Percentiles rank a stretch among this genome's conserved stretches.
These are phyloP conservation scores for Bambusicola thoracicus DNA, from an alignment of 2,113 vertebrate genomes.

Conservation along the genomic window DNA sequence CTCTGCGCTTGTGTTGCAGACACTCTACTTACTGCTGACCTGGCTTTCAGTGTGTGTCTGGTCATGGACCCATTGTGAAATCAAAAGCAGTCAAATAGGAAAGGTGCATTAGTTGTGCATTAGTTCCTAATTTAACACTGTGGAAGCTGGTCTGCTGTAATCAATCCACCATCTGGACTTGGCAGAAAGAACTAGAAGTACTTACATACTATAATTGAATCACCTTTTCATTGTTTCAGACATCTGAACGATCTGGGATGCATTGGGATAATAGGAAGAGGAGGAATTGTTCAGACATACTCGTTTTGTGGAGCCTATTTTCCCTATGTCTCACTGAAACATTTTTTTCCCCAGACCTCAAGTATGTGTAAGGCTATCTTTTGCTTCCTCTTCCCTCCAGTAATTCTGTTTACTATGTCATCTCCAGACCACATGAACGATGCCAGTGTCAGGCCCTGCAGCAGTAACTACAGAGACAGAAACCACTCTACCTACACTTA, in stretches of 20 bases:
- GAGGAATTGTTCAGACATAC: neutral
- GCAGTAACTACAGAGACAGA: neutral
- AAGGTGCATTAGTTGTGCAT: neutral
- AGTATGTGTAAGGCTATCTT: rapidly evolving
- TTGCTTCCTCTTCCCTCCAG: neutral
- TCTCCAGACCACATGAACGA: neutral
- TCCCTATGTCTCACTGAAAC: neutral
- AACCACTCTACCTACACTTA: neutral
- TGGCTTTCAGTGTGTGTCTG: neutral
- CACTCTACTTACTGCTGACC: neutral
- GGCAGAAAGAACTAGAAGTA: neutral
- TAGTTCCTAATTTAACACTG: neutral
- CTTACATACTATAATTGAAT: neutral
- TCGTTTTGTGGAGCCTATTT: neutral
- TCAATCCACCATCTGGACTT: neutral
- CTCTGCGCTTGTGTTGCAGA: neutral
- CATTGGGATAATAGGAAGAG: neutral
- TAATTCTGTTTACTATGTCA: neutral
- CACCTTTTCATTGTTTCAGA: neutral
- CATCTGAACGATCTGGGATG: neutral
- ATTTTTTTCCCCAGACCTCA: neutral
- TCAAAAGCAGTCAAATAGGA: neutral
- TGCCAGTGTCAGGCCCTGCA: neutral
- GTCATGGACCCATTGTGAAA: neutral
- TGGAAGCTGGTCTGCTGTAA: neutral